Conservation (phyloP, 2,797 vertebrate genomes). For the Silurus aristotelis region DNA sequence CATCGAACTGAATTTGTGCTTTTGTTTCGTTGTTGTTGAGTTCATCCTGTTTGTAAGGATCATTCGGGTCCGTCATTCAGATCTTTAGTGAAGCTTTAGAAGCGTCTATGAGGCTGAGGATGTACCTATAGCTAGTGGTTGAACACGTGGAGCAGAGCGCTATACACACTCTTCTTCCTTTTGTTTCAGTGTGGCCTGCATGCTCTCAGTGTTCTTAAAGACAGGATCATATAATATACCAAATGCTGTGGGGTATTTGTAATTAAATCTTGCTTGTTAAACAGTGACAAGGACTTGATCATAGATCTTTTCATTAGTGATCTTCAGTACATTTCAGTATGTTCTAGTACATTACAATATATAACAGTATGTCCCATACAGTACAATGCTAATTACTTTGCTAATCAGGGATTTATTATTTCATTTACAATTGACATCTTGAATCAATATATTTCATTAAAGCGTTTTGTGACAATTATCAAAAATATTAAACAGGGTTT, state of each 20-base stretch:
- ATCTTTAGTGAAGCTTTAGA: no score
- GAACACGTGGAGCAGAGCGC: neutral
- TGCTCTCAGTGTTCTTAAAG: neutral
- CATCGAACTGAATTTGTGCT: no score
- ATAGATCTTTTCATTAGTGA: neutral
- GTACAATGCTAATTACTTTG: no score
- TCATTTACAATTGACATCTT: no score
- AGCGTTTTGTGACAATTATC: no score
- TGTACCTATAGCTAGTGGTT: neutral
- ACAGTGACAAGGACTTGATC: neutral
- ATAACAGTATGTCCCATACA: no score
- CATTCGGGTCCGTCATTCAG: neutral
- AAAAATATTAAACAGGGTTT: no score
- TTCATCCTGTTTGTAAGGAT: neutral
- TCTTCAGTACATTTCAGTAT: no score
- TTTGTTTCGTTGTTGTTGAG: neutral
- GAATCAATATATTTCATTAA: no score
- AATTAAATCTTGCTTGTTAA: neutral
- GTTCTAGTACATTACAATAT: no score
- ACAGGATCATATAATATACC: neutral
- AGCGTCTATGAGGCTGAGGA: neutral
- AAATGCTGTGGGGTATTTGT: neutral
- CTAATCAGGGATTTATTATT: no score
- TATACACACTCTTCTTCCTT: neutral
- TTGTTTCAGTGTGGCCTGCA: neutral